Evolutionary conservation across 2,113 vertebrate genomes (phyloP).

Genomic region (Danio rerio): GRCz12tu NC_133194.1:32466501-32467000

Average conservation of each 20-base stretch:
- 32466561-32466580: constrained; percentile 10
- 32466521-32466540: constrained; percentile 39
- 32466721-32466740: constrained; percentile 16
- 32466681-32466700: constrained; percentile 44
- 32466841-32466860: constrained; percentile 44
- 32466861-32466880: constrained; percentile 33
- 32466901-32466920: constrained; percentile 44
- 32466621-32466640: constrained; percentile 3
- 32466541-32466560: constrained; percentile 51
- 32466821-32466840: constrained; percentile 1
- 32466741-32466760: constrained; percentile 36
- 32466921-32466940: constrained; percentile 22
- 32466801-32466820: constrained; percentile 18
- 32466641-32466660: background rate
- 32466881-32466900: constrained; percentile 39
- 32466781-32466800: constrained; percentile 18
- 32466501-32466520: constrained; percentile 48
- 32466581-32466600: constrained; percentile 27
- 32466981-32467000: constrained; percentile 50
- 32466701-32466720: constrained; percentile 36
- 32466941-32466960: constrained; percentile 31
- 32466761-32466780: constrained; percentile 45
- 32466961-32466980: constrained; percentile 39
- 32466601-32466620: background rate
- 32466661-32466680: constrained; percentile 2